Base-by-base conservation (phyloP, 64 coral and sea anemone species). In the Dendrophyllia cribrosa region DNA sequence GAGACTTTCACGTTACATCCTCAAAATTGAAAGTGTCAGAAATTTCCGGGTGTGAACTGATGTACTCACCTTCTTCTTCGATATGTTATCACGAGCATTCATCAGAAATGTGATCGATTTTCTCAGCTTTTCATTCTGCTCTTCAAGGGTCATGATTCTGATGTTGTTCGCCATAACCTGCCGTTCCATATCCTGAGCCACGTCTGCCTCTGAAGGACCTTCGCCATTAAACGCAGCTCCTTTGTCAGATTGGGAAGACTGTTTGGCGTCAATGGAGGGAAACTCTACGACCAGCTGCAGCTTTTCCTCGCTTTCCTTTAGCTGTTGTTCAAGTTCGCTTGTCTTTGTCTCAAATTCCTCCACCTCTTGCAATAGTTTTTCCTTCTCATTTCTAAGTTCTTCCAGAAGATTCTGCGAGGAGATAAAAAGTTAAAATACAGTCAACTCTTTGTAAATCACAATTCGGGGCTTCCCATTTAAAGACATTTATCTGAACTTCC, bases 141-240 rank as follows among this genome's bases (percentile, higher is more conserved):
- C 86, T 59, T 95, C 96, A 7, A 98, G 78, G 16, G 88, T 94
- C 70, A 92, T 44, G 23, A 98, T 98, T 45, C 96, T 72, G 65
- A 98, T 95, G 66, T 98, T 98, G 64, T 98, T 98, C 14, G 96
- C 85, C 89, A 98, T 98, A 17, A 98, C 96, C 92, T 98, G 89
- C 51, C 87, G 80, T 62, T 98, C 89, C 96, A 98, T 98, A 58
- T 98, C 93, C 17, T 71, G 74, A 67, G 92, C 96, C 14, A 98
- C 96, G 46, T 95, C 96, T 59, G 66, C 51, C 13, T 95, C 79
- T 63, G 65, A 65, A 2, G 63, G 89, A 5, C 71, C 84, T 19
- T 79, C 23, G 5, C 96, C 96, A 89, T 95, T 79, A 61, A 90
- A 58, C 76, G 58, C 60, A 34, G 85, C 86, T 58, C 73, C 86